These are phyloP conservation scores for Laticauda laticaudata DNA, from an alignment of 2,113 vertebrate species.

Conservation along the genomic window DNA sequence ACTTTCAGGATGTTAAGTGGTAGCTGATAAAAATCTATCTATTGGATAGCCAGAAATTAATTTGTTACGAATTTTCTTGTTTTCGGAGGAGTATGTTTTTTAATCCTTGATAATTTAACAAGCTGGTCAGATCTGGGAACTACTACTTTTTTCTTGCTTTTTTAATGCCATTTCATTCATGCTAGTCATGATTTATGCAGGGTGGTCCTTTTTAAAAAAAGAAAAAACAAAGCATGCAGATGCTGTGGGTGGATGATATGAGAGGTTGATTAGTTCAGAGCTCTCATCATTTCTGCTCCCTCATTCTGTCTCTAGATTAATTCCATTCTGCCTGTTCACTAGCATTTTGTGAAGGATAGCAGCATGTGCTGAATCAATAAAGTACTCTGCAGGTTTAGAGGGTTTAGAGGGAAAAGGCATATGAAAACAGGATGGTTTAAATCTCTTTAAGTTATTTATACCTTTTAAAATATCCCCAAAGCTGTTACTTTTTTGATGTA, in stretches of 20 bases:
- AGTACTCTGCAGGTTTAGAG: conserved; percentile 34
- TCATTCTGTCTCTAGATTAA: conserved; percentile 36
- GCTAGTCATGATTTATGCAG: neutral
- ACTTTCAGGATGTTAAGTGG: neutral
- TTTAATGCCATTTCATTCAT: conserved; percentile 39
- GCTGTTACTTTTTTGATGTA: conserved; percentile 22
- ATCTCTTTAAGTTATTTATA: conserved; percentile 39
- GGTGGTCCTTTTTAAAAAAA: neutral
- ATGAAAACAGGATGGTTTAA: conserved; percentile 43
- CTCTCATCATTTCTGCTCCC: conserved; percentile 30
- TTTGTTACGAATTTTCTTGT: neutral
- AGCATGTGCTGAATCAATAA: conserved; percentile 39
- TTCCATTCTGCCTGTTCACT: conserved; percentile 37
- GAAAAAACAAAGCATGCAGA: conserved; percentile 22
- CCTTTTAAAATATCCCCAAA: conserved; percentile 42
- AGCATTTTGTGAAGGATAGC: conserved; percentile 40
- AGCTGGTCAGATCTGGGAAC: conserved; percentile 12
- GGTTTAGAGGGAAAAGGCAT: conserved; percentile 45
- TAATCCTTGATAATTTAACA: conserved; percentile 14
- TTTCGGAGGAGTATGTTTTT: neutral
- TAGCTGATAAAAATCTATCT: neutral
- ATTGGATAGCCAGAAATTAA: neutral
- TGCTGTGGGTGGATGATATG: neutral
- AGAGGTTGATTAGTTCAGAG: conserved; percentile 27
- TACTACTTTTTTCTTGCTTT: conserved; percentile 10